Evolutionary conservation across 2,888 invertebrate genomes (phyloP).

Genomic region (Ctenicera cuprea): DNA sequence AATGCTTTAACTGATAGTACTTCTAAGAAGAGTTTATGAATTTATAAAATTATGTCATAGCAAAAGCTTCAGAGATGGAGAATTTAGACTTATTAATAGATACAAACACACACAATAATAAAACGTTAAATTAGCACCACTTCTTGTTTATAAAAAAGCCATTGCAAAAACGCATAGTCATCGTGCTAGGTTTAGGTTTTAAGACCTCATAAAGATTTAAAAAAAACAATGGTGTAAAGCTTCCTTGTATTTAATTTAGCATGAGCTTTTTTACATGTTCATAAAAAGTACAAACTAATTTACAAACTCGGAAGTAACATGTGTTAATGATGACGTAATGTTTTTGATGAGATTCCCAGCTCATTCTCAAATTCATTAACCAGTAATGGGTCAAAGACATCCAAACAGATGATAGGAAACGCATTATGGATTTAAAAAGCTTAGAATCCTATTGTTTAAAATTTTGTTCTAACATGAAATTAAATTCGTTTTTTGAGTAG

Average conservation of each 20-base stretch:
- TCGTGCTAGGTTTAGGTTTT: too few relatives aligned
- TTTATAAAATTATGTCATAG: too few relatives aligned
- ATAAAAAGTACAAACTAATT: conserved; percentile 36
- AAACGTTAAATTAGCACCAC: too few relatives aligned
- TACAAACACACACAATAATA: too few relatives aligned
- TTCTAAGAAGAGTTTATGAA: too few relatives aligned
- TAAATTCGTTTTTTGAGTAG: too few relatives aligned
- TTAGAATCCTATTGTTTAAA: neutral
- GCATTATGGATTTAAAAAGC: conserved; percentile 5
- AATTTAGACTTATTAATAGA: too few relatives aligned
- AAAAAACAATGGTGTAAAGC: conserved; percentile 32
- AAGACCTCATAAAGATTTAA: neutral
- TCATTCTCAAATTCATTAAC: conserved; percentile 55
- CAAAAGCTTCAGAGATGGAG: too few relatives aligned
- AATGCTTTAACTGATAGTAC: too few relatives aligned
- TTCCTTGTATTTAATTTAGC: conserved; percentile 41
- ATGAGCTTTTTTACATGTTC: conserved; percentile 25
- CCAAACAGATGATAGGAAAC: conserved; percentile 47
- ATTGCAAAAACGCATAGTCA: too few relatives aligned
- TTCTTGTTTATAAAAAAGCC: too few relatives aligned
- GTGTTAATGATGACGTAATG: conserved; percentile 52
- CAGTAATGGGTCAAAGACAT: conserved; percentile 63
- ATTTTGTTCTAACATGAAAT: too few relatives aligned
- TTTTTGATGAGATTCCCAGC: conserved; percentile 61
- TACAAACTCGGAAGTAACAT: conserved; percentile 54